Conservation (phyloP, 2,113 vertebrate species). For the Benitochromis conjunctus region DNA sequence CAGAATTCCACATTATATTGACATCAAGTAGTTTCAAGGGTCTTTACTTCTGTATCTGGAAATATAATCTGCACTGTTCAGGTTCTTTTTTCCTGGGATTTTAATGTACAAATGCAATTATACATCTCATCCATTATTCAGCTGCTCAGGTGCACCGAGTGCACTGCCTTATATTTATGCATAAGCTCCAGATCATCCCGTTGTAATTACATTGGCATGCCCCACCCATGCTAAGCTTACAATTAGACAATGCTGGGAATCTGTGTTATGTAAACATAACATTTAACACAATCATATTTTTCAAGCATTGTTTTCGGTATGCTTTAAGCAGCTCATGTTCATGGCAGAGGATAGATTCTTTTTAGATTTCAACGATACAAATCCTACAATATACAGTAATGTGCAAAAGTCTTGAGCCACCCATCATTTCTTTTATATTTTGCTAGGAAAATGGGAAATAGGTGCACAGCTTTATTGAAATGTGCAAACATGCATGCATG, state of each 20-base stretch:
- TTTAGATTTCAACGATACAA: not conserved
- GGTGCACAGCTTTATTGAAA: not conserved
- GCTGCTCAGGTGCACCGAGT: constrained; percentile 30
- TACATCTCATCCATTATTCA: constrained; percentile 70
- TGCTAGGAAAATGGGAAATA: not conserved
- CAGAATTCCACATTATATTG: not conserved
- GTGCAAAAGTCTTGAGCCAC: not conserved
- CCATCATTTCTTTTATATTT: not conserved
- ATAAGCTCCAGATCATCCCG: constrained; percentile 45
- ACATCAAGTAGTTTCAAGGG: not conserved
- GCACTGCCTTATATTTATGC: constrained; percentile 59
- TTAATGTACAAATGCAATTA: constrained; percentile 83
- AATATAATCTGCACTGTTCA: constrained; percentile 27
- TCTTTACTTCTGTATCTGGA: not conserved
- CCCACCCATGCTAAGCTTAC: not conserved
- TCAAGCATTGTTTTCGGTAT: not conserved
- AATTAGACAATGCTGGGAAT: not conserved
- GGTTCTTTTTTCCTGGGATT: constrained; percentile 44
- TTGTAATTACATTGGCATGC: constrained; percentile 68
- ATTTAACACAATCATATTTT: not conserved
- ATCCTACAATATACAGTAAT: not conserved
- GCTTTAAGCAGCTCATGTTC: not conserved
- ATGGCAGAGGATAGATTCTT: not conserved
- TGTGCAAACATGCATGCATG: not conserved
- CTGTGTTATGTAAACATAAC: not conserved